Conservation (phyloP, 2,888 invertebrate species). For the Limenitis camilla region DNA sequence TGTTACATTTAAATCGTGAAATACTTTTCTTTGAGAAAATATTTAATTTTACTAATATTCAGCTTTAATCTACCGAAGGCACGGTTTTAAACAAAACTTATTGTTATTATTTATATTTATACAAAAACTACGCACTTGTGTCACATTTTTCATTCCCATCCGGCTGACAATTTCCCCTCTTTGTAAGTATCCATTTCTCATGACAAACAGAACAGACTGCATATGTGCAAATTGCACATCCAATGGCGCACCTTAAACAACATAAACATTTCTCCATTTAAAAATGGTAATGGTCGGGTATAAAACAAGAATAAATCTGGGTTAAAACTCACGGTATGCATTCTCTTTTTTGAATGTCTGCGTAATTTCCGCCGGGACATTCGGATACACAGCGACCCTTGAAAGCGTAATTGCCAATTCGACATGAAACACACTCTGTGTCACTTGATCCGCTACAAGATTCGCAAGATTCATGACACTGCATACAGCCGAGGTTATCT, state of each 20-base stretch:
- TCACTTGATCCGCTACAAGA: slow-evolving; percentile 87
- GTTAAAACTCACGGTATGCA: slow-evolving; percentile 76
- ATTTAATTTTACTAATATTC: background rate
- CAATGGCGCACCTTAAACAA: slow-evolving; percentile 79
- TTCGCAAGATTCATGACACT: slow-evolving; percentile 86
- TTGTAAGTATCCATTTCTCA: slow-evolving; percentile 83
- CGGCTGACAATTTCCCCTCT: slow-evolving; percentile 83
- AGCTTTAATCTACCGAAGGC: background rate
- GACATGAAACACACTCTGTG: slow-evolving; percentile 86
- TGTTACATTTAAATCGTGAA: background rate
- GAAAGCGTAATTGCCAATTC: slow-evolving; percentile 80
- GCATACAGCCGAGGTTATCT: slow-evolving; percentile 87
- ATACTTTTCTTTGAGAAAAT: background rate
- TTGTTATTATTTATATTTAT: too few species aligned
- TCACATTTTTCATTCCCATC: slow-evolving; percentile 83
- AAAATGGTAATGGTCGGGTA: slow-evolving; percentile 17
- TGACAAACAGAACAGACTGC: slow-evolving; percentile 83
- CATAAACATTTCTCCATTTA: slow-evolving; percentile 21
- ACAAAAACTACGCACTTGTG: slow-evolving; percentile 74
- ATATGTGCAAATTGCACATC: slow-evolving; percentile 83
- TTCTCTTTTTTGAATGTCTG: slow-evolving; percentile 84
- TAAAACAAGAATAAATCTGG: slow-evolving; percentile 19
- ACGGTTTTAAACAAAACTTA: background rate
- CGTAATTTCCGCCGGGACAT: slow-evolving; percentile 83
- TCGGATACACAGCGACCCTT: slow-evolving; percentile 81